Evolutionary conservation across 2,113 vertebrate genomes (phyloP).

Genomic region (Nothobranchius kuhntae): DNA sequence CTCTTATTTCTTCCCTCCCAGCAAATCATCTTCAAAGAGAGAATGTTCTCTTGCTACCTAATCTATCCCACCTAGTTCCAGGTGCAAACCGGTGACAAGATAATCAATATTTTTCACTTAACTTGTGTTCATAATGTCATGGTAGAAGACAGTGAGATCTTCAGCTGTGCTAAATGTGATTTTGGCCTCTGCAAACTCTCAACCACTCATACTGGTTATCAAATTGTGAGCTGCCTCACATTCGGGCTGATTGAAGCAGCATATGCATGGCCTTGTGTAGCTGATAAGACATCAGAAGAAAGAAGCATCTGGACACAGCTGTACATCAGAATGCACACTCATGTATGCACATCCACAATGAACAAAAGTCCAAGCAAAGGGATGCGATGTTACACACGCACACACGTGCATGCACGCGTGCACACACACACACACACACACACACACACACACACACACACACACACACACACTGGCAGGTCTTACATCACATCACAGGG

Average conservation of each 20-base stretch:
- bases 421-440: neutral
- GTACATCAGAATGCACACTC: conserved; percentile 26
- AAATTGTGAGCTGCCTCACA: conserved; percentile 26
- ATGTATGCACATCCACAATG: conserved; percentile 14
- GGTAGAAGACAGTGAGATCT: conserved; percentile 4
- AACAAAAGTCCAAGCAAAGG: conserved; percentile 15
- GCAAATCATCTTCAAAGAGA: neutral
- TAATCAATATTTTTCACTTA: conserved; percentile 1
- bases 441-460: conserved; percentile 31
- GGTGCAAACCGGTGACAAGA: neutral
- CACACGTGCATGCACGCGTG: no score
- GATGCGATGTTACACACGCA: neutral
- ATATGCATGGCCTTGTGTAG: conserved; percentile 9
- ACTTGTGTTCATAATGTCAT: neutral
- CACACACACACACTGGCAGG: conserved; percentile 26
- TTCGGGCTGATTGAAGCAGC: conserved; percentile 44
- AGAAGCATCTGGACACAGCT: conserved; percentile 8
- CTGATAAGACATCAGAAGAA: conserved; percentile 27
- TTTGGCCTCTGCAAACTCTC: neutral
- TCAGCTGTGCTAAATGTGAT: conserved; percentile 20
- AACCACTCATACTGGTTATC: conserved; percentile 20
- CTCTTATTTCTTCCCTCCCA: neutral
- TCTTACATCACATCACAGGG: conserved; percentile 61
- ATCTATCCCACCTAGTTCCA: neutral
- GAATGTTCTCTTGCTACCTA: neutral